Evolutionary conservation across 2,113 vertebrate species (phyloP).

Genomic region (Epinephelus cyanopodus): DNA sequence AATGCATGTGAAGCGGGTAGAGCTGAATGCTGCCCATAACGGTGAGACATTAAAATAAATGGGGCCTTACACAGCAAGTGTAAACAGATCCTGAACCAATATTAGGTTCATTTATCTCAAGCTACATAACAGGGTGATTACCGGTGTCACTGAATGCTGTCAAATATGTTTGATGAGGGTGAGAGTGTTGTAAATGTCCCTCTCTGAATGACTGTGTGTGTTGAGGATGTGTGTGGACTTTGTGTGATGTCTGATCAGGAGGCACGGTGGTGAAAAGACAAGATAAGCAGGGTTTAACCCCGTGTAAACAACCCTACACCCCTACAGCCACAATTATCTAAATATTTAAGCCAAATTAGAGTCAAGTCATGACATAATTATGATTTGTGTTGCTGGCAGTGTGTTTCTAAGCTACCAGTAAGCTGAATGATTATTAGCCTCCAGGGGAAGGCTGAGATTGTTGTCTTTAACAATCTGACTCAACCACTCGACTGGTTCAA

Average conservation of each 20-base stretch:
- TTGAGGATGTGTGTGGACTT: background rate
- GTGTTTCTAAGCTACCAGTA: too few relatives aligned
- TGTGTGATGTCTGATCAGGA: background rate
- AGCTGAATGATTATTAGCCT: background rate
- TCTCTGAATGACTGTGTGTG: background rate
- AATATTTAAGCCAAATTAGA: background rate
- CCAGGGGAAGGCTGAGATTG: slow-evolving; percentile 31
- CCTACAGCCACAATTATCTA: background rate
- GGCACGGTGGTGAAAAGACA: background rate
- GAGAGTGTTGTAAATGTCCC: background rate
- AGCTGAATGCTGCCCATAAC: slow-evolving; percentile 38
- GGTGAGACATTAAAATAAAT: slow-evolving; percentile 16
- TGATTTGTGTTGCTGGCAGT: background rate
- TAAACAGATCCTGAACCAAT: slow-evolving; percentile 4
- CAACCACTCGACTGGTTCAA: slow-evolving; percentile 49
- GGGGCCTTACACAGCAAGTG: background rate
- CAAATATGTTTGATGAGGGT: background rate
- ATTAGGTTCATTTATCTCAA: background rate
- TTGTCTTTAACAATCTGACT: slow-evolving; percentile 34
- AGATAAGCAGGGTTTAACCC: background rate
- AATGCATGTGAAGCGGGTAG: slow-evolving; percentile 61
- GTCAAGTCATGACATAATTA: background rate
- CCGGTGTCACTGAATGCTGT: background rate
- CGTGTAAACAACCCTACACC: slow-evolving; percentile 34
- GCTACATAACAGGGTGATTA: background rate